A percentile compares a stretch with the other conserved stretches of the same genome.
Conservation (phyloP, 2,888 invertebrate genomes). For the Cheilosia vulpina region DNA sequence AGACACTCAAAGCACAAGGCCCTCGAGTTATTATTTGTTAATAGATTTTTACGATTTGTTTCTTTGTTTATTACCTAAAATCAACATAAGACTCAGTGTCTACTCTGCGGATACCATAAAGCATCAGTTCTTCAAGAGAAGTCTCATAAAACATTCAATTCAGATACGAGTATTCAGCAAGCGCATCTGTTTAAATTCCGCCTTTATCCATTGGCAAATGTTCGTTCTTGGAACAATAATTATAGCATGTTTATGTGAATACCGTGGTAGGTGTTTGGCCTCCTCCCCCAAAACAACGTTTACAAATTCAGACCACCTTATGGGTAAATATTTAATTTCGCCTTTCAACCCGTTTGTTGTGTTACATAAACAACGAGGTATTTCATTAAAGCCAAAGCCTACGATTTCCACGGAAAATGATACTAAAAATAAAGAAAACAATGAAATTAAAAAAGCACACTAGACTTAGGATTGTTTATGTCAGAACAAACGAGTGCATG, state of each 20-base stretch:
- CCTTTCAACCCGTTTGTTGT: conserved; percentile 34
- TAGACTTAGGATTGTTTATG: conserved; percentile 27
- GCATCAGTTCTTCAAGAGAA: too few relatives aligned
- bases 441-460: neutral
- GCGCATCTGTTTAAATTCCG: too few relatives aligned
- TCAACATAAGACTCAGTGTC: too few relatives aligned
- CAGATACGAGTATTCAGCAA: too few relatives aligned
- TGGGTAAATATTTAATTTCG: conserved; percentile 26
- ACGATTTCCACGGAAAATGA: conserved; percentile 22
- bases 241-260: neutral
- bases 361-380: conserved; percentile 23
- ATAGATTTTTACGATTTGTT: too few relatives aligned
- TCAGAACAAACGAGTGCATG: conserved; percentile 15
- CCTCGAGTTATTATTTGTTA: too few relatives aligned
- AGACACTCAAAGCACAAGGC: too few relatives aligned
- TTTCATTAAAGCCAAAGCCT: neutral
- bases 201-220: neutral
- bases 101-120: too few relatives aligned
- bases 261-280: neutral
- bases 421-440: conserved; percentile 22
- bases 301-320: neutral
- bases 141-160: neutral
- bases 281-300: neutral
- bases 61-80: too few relatives aligned
- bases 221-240: neutral